Conservation (phyloP, 2,113 vertebrate genomes). For the Lipophrys pholis region DNA sequence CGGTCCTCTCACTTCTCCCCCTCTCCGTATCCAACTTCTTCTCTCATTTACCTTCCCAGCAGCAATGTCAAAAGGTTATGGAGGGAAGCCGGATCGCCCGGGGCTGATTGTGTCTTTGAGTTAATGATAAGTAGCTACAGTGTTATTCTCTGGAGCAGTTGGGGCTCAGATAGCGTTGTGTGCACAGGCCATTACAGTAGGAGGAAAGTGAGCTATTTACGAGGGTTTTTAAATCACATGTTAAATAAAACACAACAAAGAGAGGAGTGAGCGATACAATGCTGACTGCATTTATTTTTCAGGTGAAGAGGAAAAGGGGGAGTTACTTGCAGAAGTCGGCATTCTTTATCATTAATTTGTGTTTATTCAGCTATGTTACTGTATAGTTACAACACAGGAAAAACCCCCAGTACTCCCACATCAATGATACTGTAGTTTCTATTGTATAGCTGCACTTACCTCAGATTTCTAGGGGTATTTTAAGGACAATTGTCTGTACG, state of each 20-base stretch:
- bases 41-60: conserved; percentile 77
- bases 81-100: conserved; percentile 71
- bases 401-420: conserved; percentile 2
- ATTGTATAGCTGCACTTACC: not conserved
- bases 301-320: not conserved
- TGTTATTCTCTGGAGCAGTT: conserved; percentile 63
- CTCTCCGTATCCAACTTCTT: conserved; percentile 56
- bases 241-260: conserved; percentile 22
- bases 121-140: conserved; percentile 81
- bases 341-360: not conserved
- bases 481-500: conserved; percentile 42
- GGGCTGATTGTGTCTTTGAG: conserved; percentile 79
- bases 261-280: not conserved
- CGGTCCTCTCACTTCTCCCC: conserved; percentile 22
- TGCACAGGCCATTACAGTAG: not conserved
- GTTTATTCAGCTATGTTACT: conserved; percentile 9
- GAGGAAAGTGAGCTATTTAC: conserved; percentile 39
- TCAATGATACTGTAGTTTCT: conserved; percentile 27
- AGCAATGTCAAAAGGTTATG: conserved; percentile 80
- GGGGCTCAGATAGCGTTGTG: too few relatives aligned
- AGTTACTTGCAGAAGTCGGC: not conserved
- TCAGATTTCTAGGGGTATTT: conserved; percentile 13
- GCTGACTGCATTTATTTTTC: not conserved
- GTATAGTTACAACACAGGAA: conserved; percentile 6
- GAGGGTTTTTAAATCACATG: conserved; percentile 16